A percentile compares a stretch with the other conserved stretches of the same genome.
phyloP scores from a whole-genome alignment of 1,140 invertebrate genomes.

The Argopecten irradians region DNA sequence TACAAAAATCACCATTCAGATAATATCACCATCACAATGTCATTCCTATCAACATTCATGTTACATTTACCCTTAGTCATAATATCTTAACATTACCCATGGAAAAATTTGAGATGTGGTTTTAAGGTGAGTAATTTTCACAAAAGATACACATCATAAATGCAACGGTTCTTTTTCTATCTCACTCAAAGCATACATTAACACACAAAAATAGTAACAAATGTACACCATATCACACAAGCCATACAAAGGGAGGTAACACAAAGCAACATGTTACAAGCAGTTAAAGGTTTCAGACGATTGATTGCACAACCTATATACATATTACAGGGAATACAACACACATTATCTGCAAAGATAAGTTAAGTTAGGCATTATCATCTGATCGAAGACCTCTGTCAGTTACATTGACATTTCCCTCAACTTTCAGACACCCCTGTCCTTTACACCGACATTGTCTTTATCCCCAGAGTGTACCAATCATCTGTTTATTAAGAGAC shows the following conservation, averaged over 20 bases:
- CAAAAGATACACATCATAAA: too few relatives aligned
- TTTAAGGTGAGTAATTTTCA: too few relatives aligned
- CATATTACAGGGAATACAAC: not conserved
- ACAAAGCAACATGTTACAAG: not conserved
- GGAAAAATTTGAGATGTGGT: too few relatives aligned
- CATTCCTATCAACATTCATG: too few relatives aligned
- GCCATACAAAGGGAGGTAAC: not conserved
- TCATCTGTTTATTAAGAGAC: not conserved
- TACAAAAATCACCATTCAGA: too few relatives aligned
- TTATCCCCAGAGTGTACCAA: not conserved
- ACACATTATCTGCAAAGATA: not conserved
- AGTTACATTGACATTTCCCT: not conserved
- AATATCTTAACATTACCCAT: too few relatives aligned
- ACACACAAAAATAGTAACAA: not conserved
- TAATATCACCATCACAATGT: too few relatives aligned
- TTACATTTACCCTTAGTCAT: too few relatives aligned
- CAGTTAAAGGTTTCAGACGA: not conserved
- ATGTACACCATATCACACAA: not conserved
- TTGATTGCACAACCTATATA: not conserved
- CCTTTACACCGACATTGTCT: conserved; percentile 39
- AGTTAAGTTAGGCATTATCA: too few relatives aligned
- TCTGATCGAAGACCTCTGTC: too few relatives aligned
- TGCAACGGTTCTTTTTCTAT: not conserved
- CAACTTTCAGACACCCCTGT: conserved; percentile 29
- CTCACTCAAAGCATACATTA: not conserved